These are phyloP conservation scores for Camptogramma bilineatum DNA, from an alignment of 2,888 invertebrate species.

Conservation along the genomic window DNA sequence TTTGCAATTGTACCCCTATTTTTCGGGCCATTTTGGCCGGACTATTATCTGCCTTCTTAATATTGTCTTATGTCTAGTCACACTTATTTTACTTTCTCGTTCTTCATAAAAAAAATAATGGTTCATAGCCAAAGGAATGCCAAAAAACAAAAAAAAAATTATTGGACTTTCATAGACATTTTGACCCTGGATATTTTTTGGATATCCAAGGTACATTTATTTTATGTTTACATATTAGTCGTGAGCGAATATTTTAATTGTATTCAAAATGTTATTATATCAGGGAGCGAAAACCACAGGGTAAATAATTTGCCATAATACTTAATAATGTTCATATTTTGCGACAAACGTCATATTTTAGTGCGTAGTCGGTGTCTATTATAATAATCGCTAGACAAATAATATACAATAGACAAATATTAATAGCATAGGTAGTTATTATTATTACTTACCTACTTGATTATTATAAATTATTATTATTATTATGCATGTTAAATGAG, in stretches of 20 bases:
- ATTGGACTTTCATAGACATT: constrained; percentile 3
- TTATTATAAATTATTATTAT: no score
- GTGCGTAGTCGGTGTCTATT: constrained; percentile 30
- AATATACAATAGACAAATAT: background rate
- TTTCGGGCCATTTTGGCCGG: no score
- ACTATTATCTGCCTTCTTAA: no score
- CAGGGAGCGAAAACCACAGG: constrained; percentile 48
- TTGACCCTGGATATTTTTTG: background rate
- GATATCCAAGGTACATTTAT: background rate
- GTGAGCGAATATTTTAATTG: background rate
- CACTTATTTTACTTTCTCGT: background rate
- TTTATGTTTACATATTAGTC: background rate
- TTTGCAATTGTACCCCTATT: no score
- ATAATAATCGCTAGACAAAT: constrained; percentile 7
- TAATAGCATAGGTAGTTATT: no score
- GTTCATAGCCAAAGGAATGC: constrained; percentile 14
- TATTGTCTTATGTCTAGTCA: background rate
- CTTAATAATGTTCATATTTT: constrained; percentile 25
- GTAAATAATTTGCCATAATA: constrained; percentile 49
- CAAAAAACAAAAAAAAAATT: constrained; percentile 15
- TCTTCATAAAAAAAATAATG: constrained; percentile 1
- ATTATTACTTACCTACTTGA: background rate
- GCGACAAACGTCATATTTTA: constrained; percentile 21
- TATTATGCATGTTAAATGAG: constrained; percentile 10
- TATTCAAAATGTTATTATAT: constrained; percentile 23